phyloP scores from a whole-genome alignment of 2,797 vertebrate genomes.

The Apodemus agrarius region DNA sequence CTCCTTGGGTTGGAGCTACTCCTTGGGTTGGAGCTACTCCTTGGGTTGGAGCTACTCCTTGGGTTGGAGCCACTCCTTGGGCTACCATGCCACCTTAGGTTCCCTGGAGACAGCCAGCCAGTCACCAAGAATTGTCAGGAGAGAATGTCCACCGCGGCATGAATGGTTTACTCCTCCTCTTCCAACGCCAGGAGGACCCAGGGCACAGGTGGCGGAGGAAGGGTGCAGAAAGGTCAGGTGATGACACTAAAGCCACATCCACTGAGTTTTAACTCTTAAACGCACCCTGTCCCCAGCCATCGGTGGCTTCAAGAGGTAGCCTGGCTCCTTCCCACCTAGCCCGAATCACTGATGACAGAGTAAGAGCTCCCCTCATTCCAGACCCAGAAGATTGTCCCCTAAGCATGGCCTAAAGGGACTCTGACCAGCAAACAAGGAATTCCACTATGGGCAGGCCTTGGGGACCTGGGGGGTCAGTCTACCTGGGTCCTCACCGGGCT shows the following conservation, averaged over 20 bases:
- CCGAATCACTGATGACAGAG: not conserved
- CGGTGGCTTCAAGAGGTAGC: not conserved
- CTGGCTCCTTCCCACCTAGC: not conserved
- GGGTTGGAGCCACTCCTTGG: not conserved
- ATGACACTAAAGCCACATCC: not conserved
- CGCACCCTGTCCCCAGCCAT: not conserved
- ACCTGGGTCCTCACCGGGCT: not conserved
- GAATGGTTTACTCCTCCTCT: not conserved
- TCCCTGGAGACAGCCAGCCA: not conserved
- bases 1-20: too few relatives aligned
- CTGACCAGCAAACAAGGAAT: not conserved
- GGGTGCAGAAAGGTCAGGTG: not conserved
- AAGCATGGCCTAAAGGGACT: not conserved
- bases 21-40: too few relatives aligned
- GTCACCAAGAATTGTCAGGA: not conserved
- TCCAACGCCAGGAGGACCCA: not conserved
- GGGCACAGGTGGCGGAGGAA: not conserved
- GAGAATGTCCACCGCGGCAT: not conserved
- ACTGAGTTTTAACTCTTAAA: not conserved
- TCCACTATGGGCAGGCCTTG: not conserved
- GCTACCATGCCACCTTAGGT: not conserved
- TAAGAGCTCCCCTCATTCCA: not conserved
- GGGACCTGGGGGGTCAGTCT: not conserved
- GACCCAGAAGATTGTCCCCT: not conserved
- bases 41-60: not conserved